A percentile compares a stretch with the other conserved stretches of the same genome.
phyloP scores from a whole-genome alignment of 2,888 invertebrate genomes.

The Nezara viridula region DNA sequence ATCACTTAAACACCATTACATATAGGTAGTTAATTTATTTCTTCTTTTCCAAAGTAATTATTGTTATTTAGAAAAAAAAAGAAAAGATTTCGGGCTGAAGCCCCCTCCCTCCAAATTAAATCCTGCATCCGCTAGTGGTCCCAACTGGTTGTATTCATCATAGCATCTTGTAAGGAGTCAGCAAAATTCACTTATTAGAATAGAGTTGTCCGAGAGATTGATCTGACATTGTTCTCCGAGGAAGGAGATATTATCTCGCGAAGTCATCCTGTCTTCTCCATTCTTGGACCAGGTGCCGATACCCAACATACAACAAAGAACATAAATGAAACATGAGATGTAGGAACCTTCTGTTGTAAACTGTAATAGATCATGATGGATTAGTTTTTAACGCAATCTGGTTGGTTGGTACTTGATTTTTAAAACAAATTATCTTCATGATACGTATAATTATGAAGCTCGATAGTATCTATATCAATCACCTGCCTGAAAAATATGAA shows the following conservation, averaged over 20 bases:
- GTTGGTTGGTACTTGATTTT: not conserved
- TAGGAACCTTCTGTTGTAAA: not conserved
- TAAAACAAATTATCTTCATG: not conserved
- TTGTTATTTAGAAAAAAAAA: too few relatives aligned
- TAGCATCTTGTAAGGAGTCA: not conserved
- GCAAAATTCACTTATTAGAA: constrained; percentile 36
- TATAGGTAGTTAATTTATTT: too few relatives aligned
- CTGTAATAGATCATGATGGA: constrained; percentile 27
- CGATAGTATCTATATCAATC: not conserved
- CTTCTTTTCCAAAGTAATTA: too few relatives aligned
- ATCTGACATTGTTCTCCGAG: constrained; percentile 27
- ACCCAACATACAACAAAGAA: constrained; percentile 2
- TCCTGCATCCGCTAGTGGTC: too few relatives aligned
- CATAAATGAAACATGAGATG: constrained; percentile 45
- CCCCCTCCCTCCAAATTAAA: too few relatives aligned
- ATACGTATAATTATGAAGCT: not conserved
- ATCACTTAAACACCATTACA: too few relatives aligned
- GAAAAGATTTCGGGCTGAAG: too few relatives aligned
- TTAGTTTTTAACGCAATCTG: not conserved
- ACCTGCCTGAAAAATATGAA: not conserved
- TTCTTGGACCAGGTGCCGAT: constrained; percentile 31
- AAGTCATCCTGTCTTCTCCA: constrained; percentile 32
- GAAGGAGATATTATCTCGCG: constrained; percentile 16
- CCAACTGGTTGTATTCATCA: not conserved
- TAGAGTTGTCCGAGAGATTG: constrained; percentile 44